Evolutionary conservation across 1,140 invertebrate species (phyloP).

Genomic region (Trinorchestia longiramus): DNA sequence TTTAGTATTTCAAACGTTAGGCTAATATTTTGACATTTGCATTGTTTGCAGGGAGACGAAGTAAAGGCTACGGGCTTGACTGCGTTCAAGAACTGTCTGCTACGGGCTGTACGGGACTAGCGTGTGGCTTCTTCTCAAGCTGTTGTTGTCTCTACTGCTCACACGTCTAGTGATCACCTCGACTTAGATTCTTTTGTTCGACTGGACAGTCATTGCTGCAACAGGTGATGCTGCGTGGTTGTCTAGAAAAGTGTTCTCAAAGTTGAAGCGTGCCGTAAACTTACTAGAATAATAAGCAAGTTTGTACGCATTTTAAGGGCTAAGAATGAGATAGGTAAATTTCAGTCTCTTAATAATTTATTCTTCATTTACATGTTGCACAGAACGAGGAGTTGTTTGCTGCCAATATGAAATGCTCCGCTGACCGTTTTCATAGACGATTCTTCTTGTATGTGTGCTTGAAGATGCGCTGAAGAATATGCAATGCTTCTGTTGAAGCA

Average conservation of each 20-base stretch:
- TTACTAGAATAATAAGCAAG: background rate
- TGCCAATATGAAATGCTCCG: no score
- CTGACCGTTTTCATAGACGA: no score
- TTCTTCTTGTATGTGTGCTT: no score
- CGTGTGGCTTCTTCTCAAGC: background rate
- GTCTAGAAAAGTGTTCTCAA: background rate
- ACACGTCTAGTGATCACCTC: background rate
- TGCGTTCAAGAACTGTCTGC: slow-evolving; percentile 8
- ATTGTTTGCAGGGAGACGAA: background rate
- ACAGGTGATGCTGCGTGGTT: background rate
- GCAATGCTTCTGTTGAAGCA: no score
- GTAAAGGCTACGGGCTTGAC: background rate
- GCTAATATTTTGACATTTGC: background rate
- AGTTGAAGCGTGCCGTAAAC: background rate
- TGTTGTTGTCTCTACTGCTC: background rate
- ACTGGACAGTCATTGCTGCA: background rate
- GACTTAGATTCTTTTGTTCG: background rate
- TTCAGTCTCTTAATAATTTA: background rate
- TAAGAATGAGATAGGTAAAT: background rate
- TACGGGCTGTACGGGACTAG: background rate
- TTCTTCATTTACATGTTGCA: background rate
- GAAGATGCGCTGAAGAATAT: no score
- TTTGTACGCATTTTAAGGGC: background rate
- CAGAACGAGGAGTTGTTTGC: background rate
- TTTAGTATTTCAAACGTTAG: background rate